Percentiles rank a stretch among this genome's conserved stretches.
phyloP scores from a whole-genome alignment of 2,113 vertebrate species.

The Cyphomyrus discorhynchus region DNA sequence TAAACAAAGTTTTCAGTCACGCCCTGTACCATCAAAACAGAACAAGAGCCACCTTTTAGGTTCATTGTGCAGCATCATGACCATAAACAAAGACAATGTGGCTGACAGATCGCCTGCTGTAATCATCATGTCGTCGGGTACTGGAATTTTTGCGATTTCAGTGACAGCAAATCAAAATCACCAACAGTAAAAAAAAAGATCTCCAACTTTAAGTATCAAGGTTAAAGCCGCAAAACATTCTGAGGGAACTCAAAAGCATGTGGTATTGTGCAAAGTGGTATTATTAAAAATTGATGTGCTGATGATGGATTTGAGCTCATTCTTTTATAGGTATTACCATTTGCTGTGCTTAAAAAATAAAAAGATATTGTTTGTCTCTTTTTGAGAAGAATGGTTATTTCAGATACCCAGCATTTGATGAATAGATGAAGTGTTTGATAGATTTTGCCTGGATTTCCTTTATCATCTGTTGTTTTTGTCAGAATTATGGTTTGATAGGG shows the following conservation, averaged over 20 bases:
- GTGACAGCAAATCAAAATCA: background rate
- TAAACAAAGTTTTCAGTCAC: background rate
- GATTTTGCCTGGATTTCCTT: conserved; percentile 1
- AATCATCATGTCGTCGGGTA: background rate
- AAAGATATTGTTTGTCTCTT: background rate
- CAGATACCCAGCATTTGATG: background rate
- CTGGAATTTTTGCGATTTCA: background rate
- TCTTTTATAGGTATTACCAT: background rate
- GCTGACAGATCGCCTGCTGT: background rate
- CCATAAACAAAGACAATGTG: background rate
- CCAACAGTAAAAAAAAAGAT: background rate
- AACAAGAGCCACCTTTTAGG: background rate
- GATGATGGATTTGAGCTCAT: conserved; percentile 3
- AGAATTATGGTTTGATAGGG: background rate
- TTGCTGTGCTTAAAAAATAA: background rate
- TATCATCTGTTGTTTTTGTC: background rate
- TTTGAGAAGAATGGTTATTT: background rate
- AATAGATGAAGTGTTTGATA: background rate
- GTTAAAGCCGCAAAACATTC: background rate
- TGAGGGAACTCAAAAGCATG: background rate
- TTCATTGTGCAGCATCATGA: background rate
- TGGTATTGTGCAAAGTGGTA: background rate
- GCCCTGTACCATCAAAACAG: background rate
- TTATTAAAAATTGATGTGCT: background rate
- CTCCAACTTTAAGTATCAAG: background rate